These are phyloP conservation scores for Morone chrysops DNA, from an alignment of 2,113 vertebrate genomes.

Conservation along the genomic window DNA sequence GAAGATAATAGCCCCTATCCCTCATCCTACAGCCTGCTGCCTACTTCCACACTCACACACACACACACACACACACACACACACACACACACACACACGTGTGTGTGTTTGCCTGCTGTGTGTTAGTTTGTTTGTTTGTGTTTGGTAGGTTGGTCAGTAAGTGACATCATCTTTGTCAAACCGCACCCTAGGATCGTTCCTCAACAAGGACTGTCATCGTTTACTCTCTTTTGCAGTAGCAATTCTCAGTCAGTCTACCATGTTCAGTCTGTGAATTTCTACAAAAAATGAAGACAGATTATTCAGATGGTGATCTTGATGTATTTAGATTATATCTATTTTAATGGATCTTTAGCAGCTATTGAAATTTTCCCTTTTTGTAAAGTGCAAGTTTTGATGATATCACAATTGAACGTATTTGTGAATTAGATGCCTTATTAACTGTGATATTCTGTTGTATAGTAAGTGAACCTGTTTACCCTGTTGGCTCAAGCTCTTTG, in stretches of 20 bases:
- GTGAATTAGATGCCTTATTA: background rate
- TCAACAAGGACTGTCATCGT: background rate
- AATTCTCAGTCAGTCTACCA: background rate
- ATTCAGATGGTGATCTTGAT: background rate
- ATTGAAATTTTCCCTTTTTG: background rate
- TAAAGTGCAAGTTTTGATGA: background rate
- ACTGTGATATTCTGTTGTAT: background rate
- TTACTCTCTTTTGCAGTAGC: background rate
- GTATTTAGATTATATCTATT: background rate
- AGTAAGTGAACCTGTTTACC: background rate
- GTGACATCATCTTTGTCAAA: conserved; percentile 1
- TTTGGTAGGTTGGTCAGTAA: background rate
- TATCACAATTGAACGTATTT: background rate
- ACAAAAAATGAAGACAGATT: background rate
- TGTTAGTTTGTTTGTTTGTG: background rate
- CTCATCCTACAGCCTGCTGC: background rate
- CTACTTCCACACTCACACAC: too few species aligned
- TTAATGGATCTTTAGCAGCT: background rate
- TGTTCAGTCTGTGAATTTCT: background rate
- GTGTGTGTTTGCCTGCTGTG: background rate
- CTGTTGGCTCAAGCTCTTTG: background rate
- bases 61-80: conserved; percentile 7
- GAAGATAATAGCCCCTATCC: conserved; percentile 15
- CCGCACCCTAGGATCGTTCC: background rate
- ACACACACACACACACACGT: conserved; percentile 7